A percentile compares a stretch with the other conserved stretches of the same genome.
These are phyloP conservation scores for Carterocephalus palaemon DNA, from an alignment of 2,888 invertebrate genomes.

Conservation along the genomic window DNA sequence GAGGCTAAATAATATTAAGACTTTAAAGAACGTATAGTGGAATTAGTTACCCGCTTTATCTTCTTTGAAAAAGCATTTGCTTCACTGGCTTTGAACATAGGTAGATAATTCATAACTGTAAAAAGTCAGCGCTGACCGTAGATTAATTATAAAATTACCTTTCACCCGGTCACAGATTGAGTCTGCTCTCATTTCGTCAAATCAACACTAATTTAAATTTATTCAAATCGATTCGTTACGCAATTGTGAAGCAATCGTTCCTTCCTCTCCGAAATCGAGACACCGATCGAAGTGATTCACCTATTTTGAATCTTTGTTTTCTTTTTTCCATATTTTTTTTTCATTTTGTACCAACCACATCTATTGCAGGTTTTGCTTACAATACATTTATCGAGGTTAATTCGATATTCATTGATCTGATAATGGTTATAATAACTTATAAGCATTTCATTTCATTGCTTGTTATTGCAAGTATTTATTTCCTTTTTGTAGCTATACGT, in stretches of 20 bases:
- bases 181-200: conserved; percentile 38
- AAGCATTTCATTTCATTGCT: too few species aligned
- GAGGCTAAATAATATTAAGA: too few species aligned
- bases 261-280: conserved; percentile 7
- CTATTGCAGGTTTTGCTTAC: conserved; percentile 6
- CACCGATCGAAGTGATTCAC: conserved; percentile 1
- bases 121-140: conserved; percentile 2
- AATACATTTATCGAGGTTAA: conserved; percentile 4
- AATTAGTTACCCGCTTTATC: too few species aligned
- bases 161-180: conserved; percentile 37
- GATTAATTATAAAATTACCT: conserved; percentile 31
- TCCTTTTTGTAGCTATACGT: background rate
- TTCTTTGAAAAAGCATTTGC: too few species aligned
- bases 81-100: conserved; percentile 1
- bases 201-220: conserved; percentile 27
- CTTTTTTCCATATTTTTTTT: background rate
- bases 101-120: too few species aligned
- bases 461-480: too few species aligned
- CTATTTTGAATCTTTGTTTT: background rate
- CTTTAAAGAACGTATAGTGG: too few species aligned
- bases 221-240: conserved; percentile 18
- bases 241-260: conserved; percentile 9
- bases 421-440: background rate
- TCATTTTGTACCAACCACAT: background rate
- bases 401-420: conserved; percentile 1